These are phyloP conservation scores for Clitarchus hookeri DNA, from an alignment of 2,888 invertebrate genomes.

Conservation along the genomic window DNA sequence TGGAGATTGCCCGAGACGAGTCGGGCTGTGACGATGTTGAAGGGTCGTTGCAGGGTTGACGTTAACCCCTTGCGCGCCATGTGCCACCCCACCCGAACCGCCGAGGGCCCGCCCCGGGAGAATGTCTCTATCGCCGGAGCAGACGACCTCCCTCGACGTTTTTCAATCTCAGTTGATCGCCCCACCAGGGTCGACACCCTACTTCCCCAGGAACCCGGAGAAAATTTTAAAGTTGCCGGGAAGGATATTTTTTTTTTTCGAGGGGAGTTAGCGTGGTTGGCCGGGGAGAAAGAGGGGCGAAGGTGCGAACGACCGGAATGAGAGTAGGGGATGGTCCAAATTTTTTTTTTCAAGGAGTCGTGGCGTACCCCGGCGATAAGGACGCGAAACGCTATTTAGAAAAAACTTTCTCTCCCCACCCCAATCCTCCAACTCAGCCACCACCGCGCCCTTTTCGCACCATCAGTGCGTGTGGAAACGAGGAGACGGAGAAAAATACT, in stretches of 20 bases:
- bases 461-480: neutral
- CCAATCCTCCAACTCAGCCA: neutral
- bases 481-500: neutral
- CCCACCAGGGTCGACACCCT: neutral
- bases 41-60: too few species aligned
- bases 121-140: neutral
- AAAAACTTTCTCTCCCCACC: neutral
- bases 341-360: neutral
- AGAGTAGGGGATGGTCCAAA: neutral
- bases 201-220: neutral
- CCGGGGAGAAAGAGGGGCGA: neutral
- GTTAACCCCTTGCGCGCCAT: neutral
- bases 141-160: neutral
- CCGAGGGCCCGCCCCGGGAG: neutral
- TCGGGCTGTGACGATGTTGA: too few species aligned
- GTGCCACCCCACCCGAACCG: neutral
- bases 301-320: neutral
- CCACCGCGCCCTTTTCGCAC: neutral
- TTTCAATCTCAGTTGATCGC: conserved; percentile 14
- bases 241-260: neutral
- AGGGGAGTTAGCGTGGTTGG: neutral
- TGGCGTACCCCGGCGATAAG: neutral
- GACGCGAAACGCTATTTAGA: neutral
- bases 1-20: too few species aligned
- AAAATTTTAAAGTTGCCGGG: neutral